Percentiles rank a stretch among this genome's conserved stretches.
phyloP scores from a whole-genome alignment of 2,888 invertebrate species.

The Oscheius onirici region DNA sequence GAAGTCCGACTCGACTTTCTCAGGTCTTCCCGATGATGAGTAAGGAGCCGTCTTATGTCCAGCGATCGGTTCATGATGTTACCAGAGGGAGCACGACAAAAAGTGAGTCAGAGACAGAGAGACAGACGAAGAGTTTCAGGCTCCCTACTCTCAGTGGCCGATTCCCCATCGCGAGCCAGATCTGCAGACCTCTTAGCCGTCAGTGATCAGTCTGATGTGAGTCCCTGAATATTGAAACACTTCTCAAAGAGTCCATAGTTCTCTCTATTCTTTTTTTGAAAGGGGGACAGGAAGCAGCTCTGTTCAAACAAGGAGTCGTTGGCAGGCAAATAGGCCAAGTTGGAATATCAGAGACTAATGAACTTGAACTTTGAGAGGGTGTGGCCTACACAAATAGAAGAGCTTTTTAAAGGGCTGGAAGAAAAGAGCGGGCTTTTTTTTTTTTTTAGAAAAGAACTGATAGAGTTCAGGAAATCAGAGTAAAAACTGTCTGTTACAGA shows the following conservation, averaged over 20 bases:
- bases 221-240: background rate
- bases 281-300: background rate
- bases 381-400: background rate
- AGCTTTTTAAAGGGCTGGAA: too few species aligned
- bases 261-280: background rate
- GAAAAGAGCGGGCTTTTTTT: too few species aligned
- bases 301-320: background rate
- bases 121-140: background rate
- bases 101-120: background rate
- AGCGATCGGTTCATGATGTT: conserved; percentile 19
- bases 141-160: conserved; percentile 47
- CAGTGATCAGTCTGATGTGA: conserved; percentile 22
- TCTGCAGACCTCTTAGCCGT: conserved; percentile 40
- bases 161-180: conserved; percentile 49
- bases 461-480: background rate
- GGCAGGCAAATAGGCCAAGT: too few species aligned
- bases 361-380: background rate
- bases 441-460: background rate
- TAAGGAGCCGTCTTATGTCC: conserved; percentile 33
- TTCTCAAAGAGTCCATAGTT: too few species aligned
- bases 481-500: conserved; percentile 25
- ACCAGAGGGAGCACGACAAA: conserved; percentile 2
- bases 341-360: too few species aligned
- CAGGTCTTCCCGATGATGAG: conserved; percentile 51
- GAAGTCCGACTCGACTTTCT: conserved; percentile 39